Evolutionary conservation across 2,113 vertebrate genomes (phyloP), one percentile per base, ranked within the genome.

Genomic region (Chaetodon auriga): DNA sequence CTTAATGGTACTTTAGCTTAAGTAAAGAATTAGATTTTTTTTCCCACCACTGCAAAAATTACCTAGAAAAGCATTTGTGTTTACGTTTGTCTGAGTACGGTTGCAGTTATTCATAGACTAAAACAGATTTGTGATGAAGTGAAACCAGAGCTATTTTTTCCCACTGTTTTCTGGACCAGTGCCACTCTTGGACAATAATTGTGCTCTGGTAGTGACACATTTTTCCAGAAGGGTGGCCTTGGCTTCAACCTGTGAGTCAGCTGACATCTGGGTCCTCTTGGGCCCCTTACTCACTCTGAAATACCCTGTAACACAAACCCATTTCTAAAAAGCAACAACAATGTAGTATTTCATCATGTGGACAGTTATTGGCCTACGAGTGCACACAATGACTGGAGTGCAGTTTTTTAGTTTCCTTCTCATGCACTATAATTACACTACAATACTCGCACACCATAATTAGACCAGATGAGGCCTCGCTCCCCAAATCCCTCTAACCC

Each of bases 231-330:
- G 43, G 64, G 66, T 72, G 77, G 46, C 78, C 78, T 72, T 72
- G 66, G 55, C 19, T 79, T 84, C 68, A 84, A 77, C 80, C 54
- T 71, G 72, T 90, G 84, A 90, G 68, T 91, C 93, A 92, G 88
- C 87, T 46, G 64, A 35, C 11, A 18, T 68, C 41, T 49, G 6
- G 23, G 2, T n/a, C 54, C 70, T 78, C 65, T 25, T 46, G 57
- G 77, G 70, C n/a, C 64, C 63, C 35, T 71, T 48, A 71, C 36
- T 63, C 57, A 14, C 55, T 9, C 13, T 51, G 5, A 68, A 68
- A 76, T 63, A 41, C 4, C 15, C 35, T 0, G n/a, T 16, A 51
- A 25, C 23, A 65, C 41, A 82, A 85, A 71, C 12, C 13, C 38
- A 35, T 66, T 75, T 86, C n/a, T 45, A 75, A 74, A 57, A 57